Evolutionary conservation across 2,888 invertebrate genomes (phyloP), one percentile per base, ranked within the genome.

Genomic region (Apodemia mormo): DNA sequence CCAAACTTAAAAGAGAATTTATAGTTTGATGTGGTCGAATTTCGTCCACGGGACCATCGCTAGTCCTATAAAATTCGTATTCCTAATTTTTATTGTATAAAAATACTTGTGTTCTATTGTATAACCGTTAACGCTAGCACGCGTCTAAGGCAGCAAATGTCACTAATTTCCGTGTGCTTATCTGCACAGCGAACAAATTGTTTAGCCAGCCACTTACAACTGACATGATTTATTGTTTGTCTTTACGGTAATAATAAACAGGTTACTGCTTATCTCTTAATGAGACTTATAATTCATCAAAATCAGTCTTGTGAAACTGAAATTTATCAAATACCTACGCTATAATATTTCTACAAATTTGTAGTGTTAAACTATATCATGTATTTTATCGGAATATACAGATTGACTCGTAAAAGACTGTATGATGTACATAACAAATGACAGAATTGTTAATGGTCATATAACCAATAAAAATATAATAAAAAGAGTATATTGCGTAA

Each of bases 211-310:
- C 61, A 61, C 61, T 61, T 61, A 30, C 33, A 61, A 61, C 12
- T 33, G 33, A 61, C 61, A 30, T 61, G 61, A 61, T 61, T 61
- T 61, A 61, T 61, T 7, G 33, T 61, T 1, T 14, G 33, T 14
- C 10, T 61, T 33, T 61, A 30, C 30, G 30, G 61, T 61, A 61
- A 33, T 61, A 61, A 61, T 61, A 33, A 61, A 33, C 61, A 61
- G 61, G 61, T 61, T 61, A 61, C 33, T 14, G 61, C 33, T 61
- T 61, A 61, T 61, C 61, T 61, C 61, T 30, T 61, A 61, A 61
- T 61, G 61, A 61, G 61, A 61, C 30, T 14, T 12, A 61, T 61
- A 30, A 61, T 61, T 61, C 58, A 61, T 33, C 12, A 9, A 6
- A 61, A 61, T 61, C 61, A 61, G 58, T 30, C 30, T 33, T 61